Percentiles rank a stretch among this genome's conserved stretches.
phyloP scores from a whole-genome alignment of 2,113 vertebrate species.

The Aegotheles bennettii region DNA sequence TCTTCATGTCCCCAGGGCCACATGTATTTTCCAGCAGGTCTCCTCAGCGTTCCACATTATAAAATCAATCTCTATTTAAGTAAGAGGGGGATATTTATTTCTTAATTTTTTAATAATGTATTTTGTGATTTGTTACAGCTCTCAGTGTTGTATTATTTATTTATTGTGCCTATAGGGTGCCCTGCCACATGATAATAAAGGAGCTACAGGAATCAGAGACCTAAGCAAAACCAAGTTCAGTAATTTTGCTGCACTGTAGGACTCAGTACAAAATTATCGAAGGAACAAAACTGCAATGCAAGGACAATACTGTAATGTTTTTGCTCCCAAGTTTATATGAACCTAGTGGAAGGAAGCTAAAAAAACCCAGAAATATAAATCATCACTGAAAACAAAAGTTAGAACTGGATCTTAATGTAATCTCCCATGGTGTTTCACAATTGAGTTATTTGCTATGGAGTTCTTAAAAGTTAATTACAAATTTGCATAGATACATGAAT shows the following conservation, averaged over 20 bases:
- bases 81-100: conserved; percentile 72
- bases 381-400: not conserved
- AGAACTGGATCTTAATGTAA: not conserved
- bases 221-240: conserved; percentile 70
- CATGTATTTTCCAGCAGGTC: conserved; percentile 52
- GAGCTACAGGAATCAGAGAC: conserved; percentile 62
- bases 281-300: conserved; percentile 62
- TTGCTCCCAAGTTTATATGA: not conserved
- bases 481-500: not conserved
- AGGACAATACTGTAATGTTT: not conserved
- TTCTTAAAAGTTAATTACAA: not conserved
- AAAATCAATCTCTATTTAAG: conserved; percentile 78
- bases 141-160: conserved; percentile 73
- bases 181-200: conserved; percentile 62
- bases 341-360: not conserved
- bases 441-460: not conserved
- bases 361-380: not conserved
- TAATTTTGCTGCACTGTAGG: conserved; percentile 52
- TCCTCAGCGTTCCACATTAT: conserved; percentile 66
- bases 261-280: conserved; percentile 64
- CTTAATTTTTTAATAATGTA: conserved; percentile 77
- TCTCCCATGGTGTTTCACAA: conserved; percentile 1
- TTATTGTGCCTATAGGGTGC: conserved; percentile 69
- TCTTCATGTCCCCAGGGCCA: conserved; percentile 33
- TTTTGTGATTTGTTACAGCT: conserved; percentile 74